phyloP scores from a whole-genome alignment of 2,888 invertebrate species.

The Pyrrhia umbra region DNA sequence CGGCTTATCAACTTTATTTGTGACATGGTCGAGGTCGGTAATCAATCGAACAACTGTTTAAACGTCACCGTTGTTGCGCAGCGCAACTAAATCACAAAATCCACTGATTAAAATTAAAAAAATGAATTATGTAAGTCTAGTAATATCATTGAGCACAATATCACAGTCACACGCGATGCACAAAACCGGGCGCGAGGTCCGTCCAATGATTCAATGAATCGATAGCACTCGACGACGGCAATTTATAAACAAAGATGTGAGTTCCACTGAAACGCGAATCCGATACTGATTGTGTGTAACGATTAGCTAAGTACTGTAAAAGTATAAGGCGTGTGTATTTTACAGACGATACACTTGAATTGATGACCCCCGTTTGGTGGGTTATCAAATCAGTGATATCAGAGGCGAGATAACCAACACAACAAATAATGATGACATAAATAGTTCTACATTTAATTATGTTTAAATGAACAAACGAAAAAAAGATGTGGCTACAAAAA shows the following conservation, averaged over 20 bases:
- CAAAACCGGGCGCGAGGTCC: slow-evolving; percentile 45
- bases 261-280: slow-evolving; percentile 40
- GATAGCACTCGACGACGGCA: slow-evolving; percentile 47
- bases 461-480: background rate
- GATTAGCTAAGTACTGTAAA: slow-evolving; percentile 15
- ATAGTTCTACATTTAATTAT: background rate
- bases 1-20: slow-evolving; percentile 79
- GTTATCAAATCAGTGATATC: slow-evolving; percentile 38
- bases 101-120: slow-evolving; percentile 25
- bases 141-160: slow-evolving; percentile 2
- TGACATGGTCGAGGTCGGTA: slow-evolving; percentile 77
- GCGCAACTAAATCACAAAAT: slow-evolving; percentile 31
- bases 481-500: background rate
- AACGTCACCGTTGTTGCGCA: slow-evolving; percentile 55
- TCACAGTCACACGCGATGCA: slow-evolving; percentile 16
- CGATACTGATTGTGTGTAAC: slow-evolving; percentile 43
- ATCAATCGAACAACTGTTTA: slow-evolving; percentile 77
- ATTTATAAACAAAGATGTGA: slow-evolving; percentile 58
- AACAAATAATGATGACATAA: background rate
- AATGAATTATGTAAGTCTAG: slow-evolving; percentile 7
- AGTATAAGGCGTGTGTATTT: slow-evolving; percentile 10
- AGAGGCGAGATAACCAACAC: slow-evolving; percentile 10
- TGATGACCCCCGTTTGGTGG: slow-evolving; percentile 33
- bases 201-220: slow-evolving; percentile 23
- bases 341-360: slow-evolving; percentile 14